phyloP scores from a whole-genome alignment of 2,797 vertebrate genomes.

The Enteromius thamalakanensis region DNA sequence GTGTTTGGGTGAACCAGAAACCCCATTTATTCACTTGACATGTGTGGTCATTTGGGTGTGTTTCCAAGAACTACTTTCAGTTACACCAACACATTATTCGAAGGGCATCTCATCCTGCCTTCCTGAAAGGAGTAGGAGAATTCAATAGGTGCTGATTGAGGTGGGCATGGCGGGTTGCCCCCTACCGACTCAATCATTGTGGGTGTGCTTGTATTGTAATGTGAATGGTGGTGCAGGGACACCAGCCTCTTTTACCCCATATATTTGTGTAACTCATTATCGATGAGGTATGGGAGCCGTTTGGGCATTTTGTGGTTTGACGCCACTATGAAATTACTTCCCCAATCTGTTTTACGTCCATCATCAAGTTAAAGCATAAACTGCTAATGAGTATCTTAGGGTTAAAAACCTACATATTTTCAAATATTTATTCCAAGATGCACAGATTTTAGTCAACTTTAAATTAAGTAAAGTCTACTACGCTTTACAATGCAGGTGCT shows the following conservation, averaged over 20 bases:
- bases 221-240: not conserved
- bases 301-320: not conserved
- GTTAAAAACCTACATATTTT: not conserved
- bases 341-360: not conserved
- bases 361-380: not conserved
- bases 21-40: not conserved
- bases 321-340: not conserved
- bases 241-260: constrained; percentile 6
- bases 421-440: not conserved
- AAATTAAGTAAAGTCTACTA: not conserved
- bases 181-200: constrained; percentile 43
- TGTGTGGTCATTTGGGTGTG: constrained; percentile 26
- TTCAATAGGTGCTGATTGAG: constrained; percentile 40
- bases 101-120: constrained; percentile 20
- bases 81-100: not conserved
- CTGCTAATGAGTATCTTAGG: not conserved
- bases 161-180: constrained; percentile 31
- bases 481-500: not conserved
- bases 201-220: not conserved
- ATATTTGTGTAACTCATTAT: constrained; percentile 22
- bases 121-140: constrained; percentile 8
- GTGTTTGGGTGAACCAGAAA: constrained; percentile 13
- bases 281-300: constrained; percentile 12
- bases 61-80: constrained; percentile 25
- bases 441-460: not conserved